Base-by-base conservation (phyloP, 37 sponge, comb jelly and placozoan genomes). In the Trichoplax adhaerens region DNA sequence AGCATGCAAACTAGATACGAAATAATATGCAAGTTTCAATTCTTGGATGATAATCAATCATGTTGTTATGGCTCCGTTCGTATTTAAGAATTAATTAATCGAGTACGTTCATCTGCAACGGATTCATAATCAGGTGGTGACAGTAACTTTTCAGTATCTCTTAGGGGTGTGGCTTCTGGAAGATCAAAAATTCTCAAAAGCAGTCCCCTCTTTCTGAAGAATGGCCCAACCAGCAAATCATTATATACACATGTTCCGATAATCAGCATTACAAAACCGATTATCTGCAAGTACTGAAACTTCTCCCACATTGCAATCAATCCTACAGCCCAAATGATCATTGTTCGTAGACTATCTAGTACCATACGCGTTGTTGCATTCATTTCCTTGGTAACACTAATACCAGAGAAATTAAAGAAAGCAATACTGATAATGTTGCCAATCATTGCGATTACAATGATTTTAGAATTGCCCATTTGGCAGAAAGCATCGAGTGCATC, bases 311-410 rank as follows among this genome's bases (percentile, higher is more conserved):
- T 72, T 4, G 90, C 64, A 58, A 65, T 59, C 12, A 95, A 77
- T 48, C 90, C 83, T 68, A 95, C 72, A n/a, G 70, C 80, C 96
- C 96, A 95, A 64, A 95, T 87, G 72, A 89, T 76, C 66, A 95
- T 81, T 10, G 86, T 95, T 55, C 96, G 83, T 5, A 95, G 83
- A 60, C 81, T 84, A 65, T 4, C 91, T 5, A 95, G 71, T 1
- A 95, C 85, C 91, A 95, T 90, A 48, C 96, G 58, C 7, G 85
- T 84, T 10, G 96, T 95, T 6, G 96, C 96, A 70, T 65, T 95
- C 76, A 95, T 79, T 5, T 77, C 80, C 58, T 82, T 69, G 0
- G 96, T 95, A 46, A 95, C 87, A 29, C 88, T 90, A 3, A 95
- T 75, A 1, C 96, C 96, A 70, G 96, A 78, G 74, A 90, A 90